These are phyloP conservation scores for Drosophila baimaii DNA, from an alignment of 1,140 invertebrate genomes.

Conservation along the genomic window DNA sequence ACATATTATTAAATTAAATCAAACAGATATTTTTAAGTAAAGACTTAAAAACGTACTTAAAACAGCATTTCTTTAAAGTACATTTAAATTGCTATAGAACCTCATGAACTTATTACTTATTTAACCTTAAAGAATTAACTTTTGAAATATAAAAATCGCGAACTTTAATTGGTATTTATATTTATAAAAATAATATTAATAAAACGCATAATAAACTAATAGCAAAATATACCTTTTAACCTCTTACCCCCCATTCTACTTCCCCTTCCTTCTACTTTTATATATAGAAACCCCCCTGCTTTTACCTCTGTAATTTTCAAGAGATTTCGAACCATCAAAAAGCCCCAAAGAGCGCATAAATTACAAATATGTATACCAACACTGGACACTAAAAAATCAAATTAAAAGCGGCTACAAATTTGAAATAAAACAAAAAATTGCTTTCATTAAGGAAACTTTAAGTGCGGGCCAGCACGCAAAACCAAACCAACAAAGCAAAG, in stretches of 20 bases:
- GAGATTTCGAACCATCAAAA: constrained; percentile 35
- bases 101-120: too few relatives aligned
- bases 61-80: too few relatives aligned
- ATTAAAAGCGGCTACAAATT: constrained; percentile 72
- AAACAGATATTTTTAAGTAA: too few relatives aligned
- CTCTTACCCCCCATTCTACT: not conserved
- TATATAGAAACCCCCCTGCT: not conserved
- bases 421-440: constrained; percentile 60
- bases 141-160: too few relatives aligned
- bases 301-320: constrained; percentile 5
- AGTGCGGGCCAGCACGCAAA: constrained; percentile 72
- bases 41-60: too few relatives aligned
- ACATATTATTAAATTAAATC: too few relatives aligned
- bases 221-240: not conserved
- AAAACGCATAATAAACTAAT: constrained; percentile 1
- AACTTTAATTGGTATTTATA: too few relatives aligned
- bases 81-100: too few relatives aligned
- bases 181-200: not conserved
- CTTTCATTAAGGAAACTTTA: constrained; percentile 72
- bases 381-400: constrained; percentile 69
- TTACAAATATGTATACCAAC: constrained; percentile 57
- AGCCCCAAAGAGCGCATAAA: constrained; percentile 55
- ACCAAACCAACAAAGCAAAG: constrained; percentile 58
- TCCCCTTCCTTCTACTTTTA: not conserved
- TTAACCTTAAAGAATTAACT: too few relatives aligned